These are phyloP conservation scores for Mareca penelope DNA, from an alignment of 2,797 vertebrate species.

Conservation along the genomic window DNA sequence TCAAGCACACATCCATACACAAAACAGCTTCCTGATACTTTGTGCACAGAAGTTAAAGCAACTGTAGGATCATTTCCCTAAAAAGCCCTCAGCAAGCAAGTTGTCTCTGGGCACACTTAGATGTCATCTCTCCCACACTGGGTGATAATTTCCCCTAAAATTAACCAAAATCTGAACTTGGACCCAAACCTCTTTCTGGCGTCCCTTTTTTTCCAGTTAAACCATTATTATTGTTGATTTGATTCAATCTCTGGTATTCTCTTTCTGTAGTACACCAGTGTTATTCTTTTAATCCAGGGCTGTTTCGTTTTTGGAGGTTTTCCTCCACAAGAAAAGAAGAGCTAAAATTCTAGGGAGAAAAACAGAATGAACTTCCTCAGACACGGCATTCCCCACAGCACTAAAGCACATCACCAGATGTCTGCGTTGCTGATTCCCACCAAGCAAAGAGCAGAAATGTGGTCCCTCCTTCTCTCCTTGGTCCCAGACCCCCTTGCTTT, in stretches of 20 bases:
- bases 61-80: neutral
- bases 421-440: neutral
- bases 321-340: neutral
- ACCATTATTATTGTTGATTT: neutral
- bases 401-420: neutral
- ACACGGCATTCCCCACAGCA: neutral
- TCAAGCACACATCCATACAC: neutral
- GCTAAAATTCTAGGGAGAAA: too few relatives aligned
- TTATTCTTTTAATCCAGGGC: neutral
- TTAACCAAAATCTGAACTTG: neutral
- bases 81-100: neutral
- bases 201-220: neutral
- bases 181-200: neutral
- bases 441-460: fast-evolving
- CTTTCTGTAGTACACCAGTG: neutral
- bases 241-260: neutral
- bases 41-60: neutral
- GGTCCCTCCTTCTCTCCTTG: neutral
- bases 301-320: neutral
- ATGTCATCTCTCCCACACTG: fast-evolving
- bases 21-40: neutral
- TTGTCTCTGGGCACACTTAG: neutral
- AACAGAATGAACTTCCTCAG: neutral
- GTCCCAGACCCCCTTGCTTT: neutral
- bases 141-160: neutral